Base-by-base conservation (phyloP, 2,888 invertebrate species). In the Drosophila emarginata region DNA sequence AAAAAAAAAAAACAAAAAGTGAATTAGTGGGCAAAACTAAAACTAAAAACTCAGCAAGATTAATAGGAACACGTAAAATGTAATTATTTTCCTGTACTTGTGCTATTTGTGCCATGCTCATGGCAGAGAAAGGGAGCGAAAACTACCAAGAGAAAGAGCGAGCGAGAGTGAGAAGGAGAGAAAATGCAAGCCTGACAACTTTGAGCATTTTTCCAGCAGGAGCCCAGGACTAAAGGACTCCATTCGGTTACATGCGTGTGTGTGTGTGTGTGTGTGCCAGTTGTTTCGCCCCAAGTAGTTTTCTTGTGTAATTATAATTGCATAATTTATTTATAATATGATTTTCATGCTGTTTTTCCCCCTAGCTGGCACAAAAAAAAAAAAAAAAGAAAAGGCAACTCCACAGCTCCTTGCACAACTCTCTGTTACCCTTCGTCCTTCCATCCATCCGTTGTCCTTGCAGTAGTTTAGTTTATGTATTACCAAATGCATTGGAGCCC, bases 291-390 rank as follows among this genome's bases (percentile, higher is more conserved):
- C 83, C 84, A 88, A 87, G 83, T 88, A 88, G 88, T 88, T 85
- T 86, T 86, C 85, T 85, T 85, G 85, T 85, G 88, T 85, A 88
- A 85, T 85, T 85, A 85, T 85, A 85, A 85, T 85, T 85, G 88
- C 85, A 85, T 85, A 85, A 85, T 85, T 85, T 85, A 85, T 85
- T 86, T 85, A 88, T 85, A 87, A 85, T 85, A 86, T 84, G 84
- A 87, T 83, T 84, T 86, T 84, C 88, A 84, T 84, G 88, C 84
- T 87, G 76, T 82, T 82, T 87, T 82, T 82, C 64, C 73, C 63
- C 36, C 39, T 68, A 67, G 45, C 21, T 45, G 21, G 45, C 62
- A 70, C 28, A 53, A 32, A 50, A 32, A 52, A 53, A 23, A 28
- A 53, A 23, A 53, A 18, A 45, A 23, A 39, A 52, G 11, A 52